A percentile compares a stretch with the other conserved stretches of the same genome.
Evolutionary conservation across 2,797 vertebrate species (phyloP).

Genomic region (Nyctibius grandis): DNA sequence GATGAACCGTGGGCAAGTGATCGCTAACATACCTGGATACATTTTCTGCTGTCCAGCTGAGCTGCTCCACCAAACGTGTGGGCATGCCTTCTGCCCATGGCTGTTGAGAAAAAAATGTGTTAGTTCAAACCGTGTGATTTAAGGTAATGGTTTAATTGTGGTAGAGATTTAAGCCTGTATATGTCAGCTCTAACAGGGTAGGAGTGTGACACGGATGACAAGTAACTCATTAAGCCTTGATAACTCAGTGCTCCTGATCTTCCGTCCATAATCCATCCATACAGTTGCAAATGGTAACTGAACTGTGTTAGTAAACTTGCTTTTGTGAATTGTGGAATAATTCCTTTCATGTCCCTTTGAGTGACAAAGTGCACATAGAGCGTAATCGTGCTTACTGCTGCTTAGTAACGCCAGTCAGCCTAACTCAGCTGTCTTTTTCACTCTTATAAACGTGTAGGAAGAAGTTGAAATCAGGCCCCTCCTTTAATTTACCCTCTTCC

Average conservation of each 20-base stretch:
- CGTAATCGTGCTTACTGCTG: background rate
- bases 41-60: background rate
- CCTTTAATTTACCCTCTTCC: background rate
- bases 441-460: background rate
- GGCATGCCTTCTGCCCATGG: background rate
- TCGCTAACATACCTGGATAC: rapidly evolving
- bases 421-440: background rate
- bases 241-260: background rate
- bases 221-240: background rate
- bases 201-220: background rate
- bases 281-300: background rate
- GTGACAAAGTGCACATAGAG: background rate
- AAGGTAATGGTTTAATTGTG: background rate
- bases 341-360: background rate
- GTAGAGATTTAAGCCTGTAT: background rate
- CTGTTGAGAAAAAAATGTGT: background rate
- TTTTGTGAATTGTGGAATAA: background rate
- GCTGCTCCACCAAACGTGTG: background rate
- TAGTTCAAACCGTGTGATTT: background rate
- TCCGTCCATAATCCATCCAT: background rate
- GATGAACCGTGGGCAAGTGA: background rate
- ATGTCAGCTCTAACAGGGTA: background rate
- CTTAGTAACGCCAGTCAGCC: background rate
- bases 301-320: background rate
- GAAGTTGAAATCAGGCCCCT: background rate